Percentiles rank a stretch among this genome's conserved stretches.
These are phyloP conservation scores for Orthochromis malagaraziensis DNA, from an alignment of 2,113 vertebrate genomes.

Conservation along the genomic window DNA sequence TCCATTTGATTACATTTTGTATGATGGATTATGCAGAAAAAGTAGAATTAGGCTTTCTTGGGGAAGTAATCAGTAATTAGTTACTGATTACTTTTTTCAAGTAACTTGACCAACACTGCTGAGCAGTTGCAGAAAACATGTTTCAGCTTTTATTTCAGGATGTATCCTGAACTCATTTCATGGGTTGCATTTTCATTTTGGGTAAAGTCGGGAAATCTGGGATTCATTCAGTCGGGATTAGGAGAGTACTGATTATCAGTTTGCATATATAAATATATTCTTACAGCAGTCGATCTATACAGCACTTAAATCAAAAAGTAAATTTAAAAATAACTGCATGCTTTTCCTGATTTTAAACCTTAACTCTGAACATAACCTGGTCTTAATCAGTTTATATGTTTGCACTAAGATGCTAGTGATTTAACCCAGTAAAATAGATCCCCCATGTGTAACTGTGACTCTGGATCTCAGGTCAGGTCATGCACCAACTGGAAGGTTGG, in stretches of 20 bases:
- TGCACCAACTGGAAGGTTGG: not conserved
- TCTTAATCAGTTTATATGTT: not conserved
- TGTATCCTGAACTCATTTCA: not conserved
- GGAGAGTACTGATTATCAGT: not conserved
- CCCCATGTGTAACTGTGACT: accelerated
- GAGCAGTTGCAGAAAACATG: not conserved
- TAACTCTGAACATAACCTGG: not conserved
- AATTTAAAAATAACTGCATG: not conserved
- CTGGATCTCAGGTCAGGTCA: not conserved
- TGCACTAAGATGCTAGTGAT: not conserved
- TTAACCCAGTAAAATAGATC: not conserved
- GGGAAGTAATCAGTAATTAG: too few relatives aligned
- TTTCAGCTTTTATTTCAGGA: not conserved
- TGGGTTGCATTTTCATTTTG: not conserved
- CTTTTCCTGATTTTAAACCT: not conserved
- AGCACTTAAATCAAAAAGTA: not conserved
- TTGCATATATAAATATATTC: not conserved
- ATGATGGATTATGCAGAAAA: too few relatives aligned
- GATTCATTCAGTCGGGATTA: accelerated
- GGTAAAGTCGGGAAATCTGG: not conserved
- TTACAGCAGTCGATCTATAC: not conserved
- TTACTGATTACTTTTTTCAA: too few relatives aligned
- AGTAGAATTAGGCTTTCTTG: too few relatives aligned
- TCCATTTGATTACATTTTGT: too few relatives aligned
- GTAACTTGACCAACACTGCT: too few relatives aligned